These are phyloP conservation scores for Ctenodactylus gundi DNA, from an alignment of 2,113 vertebrate genomes.

Conservation along the genomic window DNA sequence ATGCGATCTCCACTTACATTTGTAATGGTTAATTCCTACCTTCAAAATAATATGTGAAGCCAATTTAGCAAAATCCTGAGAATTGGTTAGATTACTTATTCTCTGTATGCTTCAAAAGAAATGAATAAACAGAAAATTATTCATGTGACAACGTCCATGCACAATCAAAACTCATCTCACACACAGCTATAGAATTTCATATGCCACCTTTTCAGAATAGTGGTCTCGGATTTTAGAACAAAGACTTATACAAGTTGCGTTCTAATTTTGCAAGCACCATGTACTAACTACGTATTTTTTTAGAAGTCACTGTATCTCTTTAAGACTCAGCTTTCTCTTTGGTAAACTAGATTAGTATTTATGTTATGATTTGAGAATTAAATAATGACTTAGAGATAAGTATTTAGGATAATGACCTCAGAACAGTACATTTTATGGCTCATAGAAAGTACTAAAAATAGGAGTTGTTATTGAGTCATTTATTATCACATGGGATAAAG, in stretches of 20 bases:
- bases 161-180: background rate
- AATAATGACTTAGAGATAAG: background rate
- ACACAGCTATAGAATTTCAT: background rate
- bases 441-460: background rate
- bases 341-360: background rate
- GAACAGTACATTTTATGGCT: background rate
- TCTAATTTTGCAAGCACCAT: background rate
- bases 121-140: background rate
- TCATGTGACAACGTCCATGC: background rate
- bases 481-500: background rate
- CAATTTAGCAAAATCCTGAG: background rate
- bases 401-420: background rate
- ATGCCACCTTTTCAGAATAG: background rate
- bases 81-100: background rate
- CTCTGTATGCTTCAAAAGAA: slow-evolving; percentile 2
- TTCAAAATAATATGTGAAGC: slow-evolving; percentile 30
- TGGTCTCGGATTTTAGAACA: background rate
- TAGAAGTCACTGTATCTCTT: background rate
- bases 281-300: background rate
- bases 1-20: background rate
- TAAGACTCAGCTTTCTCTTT: background rate
- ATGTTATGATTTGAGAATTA: background rate
- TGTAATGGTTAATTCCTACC: background rate
- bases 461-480: background rate
- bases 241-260: background rate